Evolutionary conservation across 2,888 invertebrate genomes (phyloP).

Genomic region (Folsomia manolachei): DNA sequence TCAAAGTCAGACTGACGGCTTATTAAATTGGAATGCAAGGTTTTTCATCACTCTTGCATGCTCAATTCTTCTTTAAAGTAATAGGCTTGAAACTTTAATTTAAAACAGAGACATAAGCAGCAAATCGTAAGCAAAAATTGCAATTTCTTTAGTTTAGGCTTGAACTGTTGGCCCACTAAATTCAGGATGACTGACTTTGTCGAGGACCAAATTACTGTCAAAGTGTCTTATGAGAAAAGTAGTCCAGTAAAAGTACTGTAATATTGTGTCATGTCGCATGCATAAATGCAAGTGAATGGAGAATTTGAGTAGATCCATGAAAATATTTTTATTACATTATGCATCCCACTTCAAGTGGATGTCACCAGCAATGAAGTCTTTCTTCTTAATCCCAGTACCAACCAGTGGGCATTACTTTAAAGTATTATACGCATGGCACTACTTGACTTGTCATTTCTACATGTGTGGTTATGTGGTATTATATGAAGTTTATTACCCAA

Average conservation of each 20-base stretch:
- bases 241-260: neutral
- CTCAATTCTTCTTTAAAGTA: too few relatives aligned
- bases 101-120: neutral
- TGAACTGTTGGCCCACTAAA: too few relatives aligned
- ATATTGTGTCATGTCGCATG: neutral
- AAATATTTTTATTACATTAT: neutral
- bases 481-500: neutral
- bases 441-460: neutral
- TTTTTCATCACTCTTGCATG: neutral
- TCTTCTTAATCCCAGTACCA: neutral
- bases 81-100: neutral
- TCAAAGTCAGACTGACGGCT: neutral
- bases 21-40: neutral
- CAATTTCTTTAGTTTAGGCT: too few relatives aligned
- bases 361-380: neutral
- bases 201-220: neutral
- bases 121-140: neutral
- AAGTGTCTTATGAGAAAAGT: neutral
- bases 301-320: neutral
- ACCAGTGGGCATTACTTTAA: neutral
- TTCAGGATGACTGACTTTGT: too few relatives aligned
- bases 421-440: neutral
- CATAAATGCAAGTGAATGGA: neutral
- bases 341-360: neutral
- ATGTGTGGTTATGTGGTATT: neutral